Evolutionary conservation across 2,888 invertebrate species (phyloP), one percentile per base, ranked within the genome.

Genomic region (Scaptomyza cyrtandrae): DNA sequence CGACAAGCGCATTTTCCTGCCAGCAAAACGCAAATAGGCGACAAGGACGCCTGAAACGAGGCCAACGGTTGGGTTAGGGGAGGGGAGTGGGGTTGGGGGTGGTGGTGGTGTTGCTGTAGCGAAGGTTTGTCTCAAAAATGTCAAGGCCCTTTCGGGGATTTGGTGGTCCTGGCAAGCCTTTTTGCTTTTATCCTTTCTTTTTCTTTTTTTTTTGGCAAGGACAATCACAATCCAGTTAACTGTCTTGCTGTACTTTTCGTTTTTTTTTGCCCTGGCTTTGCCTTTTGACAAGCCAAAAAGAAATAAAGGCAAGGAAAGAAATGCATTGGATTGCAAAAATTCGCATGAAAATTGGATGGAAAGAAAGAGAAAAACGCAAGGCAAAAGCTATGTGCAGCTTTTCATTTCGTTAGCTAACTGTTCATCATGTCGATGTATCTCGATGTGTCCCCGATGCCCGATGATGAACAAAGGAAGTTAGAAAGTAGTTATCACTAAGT

Each of bases 211-310:
- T 16, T 4, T 16, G 66, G 50, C 76, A 75, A 78, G 69, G 71
- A 66, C 78, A 78, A 78, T 52, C 50, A 61, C 65, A 65, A 75
- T 81, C 72, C 75, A 63, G 83, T 83, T 81, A 78, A 65, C 60
- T 19, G 43, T 43, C 43, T 43, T 5, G n/a, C n/a, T 35, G 35
- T 6, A 35, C 35, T 35, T 35, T 19, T 19, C 2, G 19, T 19
- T 19, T 19, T 19, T 19, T 19, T 35, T 35, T 11, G 39, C 39
- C 19, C 11, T 11, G 41, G 6, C 43, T 11, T 19, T 19, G 19
- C 13, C 39, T 39, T 43, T 13, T 44, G 44, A 19, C 44, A 24
- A 24, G 43, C 39, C 7, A 41, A 14, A 14, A 39, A 13, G 3
- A 35, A 35, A 11, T 2, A 33, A 11, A 33, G 11, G 1, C 1